Evolutionary conservation across 2,113 vertebrate species (phyloP), one percentile per base, ranked within the genome.

Genomic region (Ondatra zibethicus): DNA sequence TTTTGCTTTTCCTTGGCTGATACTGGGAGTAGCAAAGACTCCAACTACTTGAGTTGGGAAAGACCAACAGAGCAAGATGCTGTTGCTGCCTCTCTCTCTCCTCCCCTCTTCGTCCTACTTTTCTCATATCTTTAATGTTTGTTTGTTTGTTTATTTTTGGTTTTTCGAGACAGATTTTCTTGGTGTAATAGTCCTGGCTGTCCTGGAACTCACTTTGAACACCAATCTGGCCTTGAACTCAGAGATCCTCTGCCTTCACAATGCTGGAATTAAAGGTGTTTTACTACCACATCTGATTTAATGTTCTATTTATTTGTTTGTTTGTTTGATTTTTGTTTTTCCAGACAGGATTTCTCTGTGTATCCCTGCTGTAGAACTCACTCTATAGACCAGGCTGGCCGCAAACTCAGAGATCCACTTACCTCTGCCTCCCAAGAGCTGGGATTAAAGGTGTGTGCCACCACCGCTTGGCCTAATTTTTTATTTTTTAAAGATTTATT

Each of bases 81-180:
- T 21, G 27, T 11, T 0, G 42, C 88, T n/a, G 3, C 8, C 9
- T 36, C 47, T 1, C 3, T 3, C 45, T 4, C 70, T n/a, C 36
- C 36, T n/a, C 3, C 16, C 19, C 70, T n/a, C 70, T 19, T n/a
- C 36, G 21, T 7, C 11, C 52, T 82, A 58, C 36, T 82, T 82
- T 58, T 58, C 80, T 82, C 58, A 82, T 36, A 82, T 27, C 80
- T 82, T 82, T 82, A 58, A 82, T n/a, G 63, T 45, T 45, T 96
- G 70, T 66, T 75, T 91, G 73, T n/a, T 95, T 82, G 42, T 88
- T 88, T 81, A 89, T 36, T 50, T 88, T 72, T 52, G 63, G 47
- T 72, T 52, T 47, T 47, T 77, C 31, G 3, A 72, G 70, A 72
- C 17, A n/a, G 29, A 31, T 12, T 77, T 80, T 80, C 33, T 80